Evolutionary conservation across 2,797 vertebrate genomes (phyloP).

Genomic region (Spinus olivaceus): DNA sequence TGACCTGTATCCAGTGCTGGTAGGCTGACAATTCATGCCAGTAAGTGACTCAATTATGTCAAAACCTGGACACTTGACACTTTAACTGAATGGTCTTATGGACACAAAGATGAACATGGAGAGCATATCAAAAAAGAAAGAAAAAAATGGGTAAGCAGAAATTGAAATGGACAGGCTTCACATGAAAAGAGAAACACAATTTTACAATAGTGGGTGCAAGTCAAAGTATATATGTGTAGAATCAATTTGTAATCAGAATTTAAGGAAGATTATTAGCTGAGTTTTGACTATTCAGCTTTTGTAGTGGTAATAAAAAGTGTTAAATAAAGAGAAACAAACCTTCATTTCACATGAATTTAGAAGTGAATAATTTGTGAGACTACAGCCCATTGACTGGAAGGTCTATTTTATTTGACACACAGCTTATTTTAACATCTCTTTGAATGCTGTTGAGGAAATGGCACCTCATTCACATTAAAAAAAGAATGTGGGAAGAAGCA

Average conservation of each 20-base stretch:
- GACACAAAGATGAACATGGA: background rate
- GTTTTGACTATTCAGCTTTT: background rate
- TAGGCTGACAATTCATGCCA: background rate
- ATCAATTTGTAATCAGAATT: background rate
- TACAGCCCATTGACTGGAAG: background rate
- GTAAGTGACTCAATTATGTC: background rate
- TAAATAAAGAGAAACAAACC: background rate
- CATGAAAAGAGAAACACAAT: background rate
- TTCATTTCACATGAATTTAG: background rate
- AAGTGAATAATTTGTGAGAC: background rate
- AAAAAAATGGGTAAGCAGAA: background rate
- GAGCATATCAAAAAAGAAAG: background rate
- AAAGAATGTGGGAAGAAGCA: background rate
- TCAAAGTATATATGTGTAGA: background rate
- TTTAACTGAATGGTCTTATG: background rate
- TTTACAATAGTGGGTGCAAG: background rate
- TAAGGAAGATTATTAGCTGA: background rate
- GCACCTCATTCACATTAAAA: background rate
- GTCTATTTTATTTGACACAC: background rate
- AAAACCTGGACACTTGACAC: background rate
- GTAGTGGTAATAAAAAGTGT: background rate
- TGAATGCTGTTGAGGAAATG: background rate
- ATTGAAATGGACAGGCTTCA: background rate
- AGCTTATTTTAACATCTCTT: background rate
- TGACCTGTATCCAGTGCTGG: background rate